These are phyloP conservation scores for Heliconius himera DNA, from an alignment of 1,140 invertebrate genomes.

Conservation along the genomic window DNA sequence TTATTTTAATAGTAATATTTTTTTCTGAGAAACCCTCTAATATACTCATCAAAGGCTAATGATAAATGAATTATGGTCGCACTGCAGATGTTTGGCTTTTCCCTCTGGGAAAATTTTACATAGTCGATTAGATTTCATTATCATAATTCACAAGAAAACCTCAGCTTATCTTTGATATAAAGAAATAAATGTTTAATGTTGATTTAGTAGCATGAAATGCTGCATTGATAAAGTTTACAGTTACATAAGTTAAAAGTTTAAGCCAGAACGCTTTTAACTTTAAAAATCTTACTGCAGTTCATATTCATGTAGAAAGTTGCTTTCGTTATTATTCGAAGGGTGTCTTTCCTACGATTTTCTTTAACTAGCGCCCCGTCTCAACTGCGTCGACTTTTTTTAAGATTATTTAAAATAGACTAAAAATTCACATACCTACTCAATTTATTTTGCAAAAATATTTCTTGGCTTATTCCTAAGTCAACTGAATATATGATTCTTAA, in stretches of 20 bases:
- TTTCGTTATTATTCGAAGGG: not conserved
- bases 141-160: not conserved
- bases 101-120: slow-evolving; percentile 15
- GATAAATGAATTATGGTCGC: slow-evolving; percentile 30
- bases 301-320: not conserved
- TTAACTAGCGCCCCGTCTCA: not conserved
- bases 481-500: not conserved
- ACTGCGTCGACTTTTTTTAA: not conserved
- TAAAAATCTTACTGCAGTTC: slow-evolving; percentile 16
- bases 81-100: slow-evolving; percentile 19
- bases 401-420: too few species aligned
- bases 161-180: not conserved
- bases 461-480: not conserved
- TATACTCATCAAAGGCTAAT: slow-evolving; percentile 17
- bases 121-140: slow-evolving; percentile 1
- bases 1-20: slow-evolving; percentile 12
- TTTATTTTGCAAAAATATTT: not conserved
- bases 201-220: not conserved
- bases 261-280: slow-evolving; percentile 23
- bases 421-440: too few species aligned
- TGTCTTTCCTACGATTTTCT: not conserved
- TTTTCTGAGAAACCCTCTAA: not conserved
- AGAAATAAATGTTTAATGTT: not conserved
- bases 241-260: not conserved
- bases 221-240: not conserved